phyloP scores from a whole-genome alignment of 1,140 invertebrate species.

The Metaphire vulgaris region DNA sequence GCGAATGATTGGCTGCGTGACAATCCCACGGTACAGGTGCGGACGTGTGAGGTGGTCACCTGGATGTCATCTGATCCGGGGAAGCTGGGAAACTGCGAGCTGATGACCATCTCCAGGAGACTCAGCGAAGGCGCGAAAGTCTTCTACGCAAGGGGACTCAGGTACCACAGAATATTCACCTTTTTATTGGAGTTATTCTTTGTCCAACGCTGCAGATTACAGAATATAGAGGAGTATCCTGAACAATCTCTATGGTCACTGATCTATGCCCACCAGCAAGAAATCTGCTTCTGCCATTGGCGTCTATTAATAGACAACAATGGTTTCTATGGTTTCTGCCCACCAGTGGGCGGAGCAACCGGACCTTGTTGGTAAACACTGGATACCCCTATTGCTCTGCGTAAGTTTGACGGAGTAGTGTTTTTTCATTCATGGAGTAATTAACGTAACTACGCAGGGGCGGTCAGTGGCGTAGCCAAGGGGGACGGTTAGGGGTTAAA shows the following conservation, averaged over 20 bases:
- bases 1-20: not conserved
- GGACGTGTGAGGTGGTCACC: not conserved
- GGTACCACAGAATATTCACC: not conserved
- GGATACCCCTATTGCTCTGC: no score
- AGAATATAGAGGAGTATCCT: not conserved
- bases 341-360: no score
- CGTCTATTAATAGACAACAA: no score
- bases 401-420: no score
- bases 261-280: no score
- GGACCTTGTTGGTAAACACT: no score
- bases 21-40: not conserved
- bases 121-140: not conserved
- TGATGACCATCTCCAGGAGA: not conserved
- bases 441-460: no score
- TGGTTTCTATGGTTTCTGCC: no score
- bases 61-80: not conserved
- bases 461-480: no score
- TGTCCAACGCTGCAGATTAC: not conserved
- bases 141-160: not conserved
- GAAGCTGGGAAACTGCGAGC: not conserved
- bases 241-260: not conserved
- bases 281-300: no score
- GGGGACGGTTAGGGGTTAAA: no score
- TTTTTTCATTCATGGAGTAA: no score
- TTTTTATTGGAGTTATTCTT: not conserved